A percentile compares a stretch with the other conserved stretches of the same genome.
Evolutionary conservation across 2,113 vertebrate genomes (phyloP).

Genomic region (Meriones unguiculatus): DNA sequence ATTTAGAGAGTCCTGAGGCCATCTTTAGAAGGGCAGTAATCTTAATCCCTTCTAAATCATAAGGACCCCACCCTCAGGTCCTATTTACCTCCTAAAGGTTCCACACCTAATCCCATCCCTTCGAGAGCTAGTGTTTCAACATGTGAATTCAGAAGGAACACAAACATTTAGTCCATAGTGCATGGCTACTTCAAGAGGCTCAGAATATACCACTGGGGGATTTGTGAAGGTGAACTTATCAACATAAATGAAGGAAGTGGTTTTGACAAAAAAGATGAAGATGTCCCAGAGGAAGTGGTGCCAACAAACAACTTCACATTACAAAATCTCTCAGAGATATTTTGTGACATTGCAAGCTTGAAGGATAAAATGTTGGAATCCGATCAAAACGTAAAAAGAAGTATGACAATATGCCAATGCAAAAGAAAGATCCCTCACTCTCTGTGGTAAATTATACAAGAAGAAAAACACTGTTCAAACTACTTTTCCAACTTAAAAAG

Average conservation of each 20-base stretch:
- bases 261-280: slow-evolving; percentile 66
- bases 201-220: background rate
- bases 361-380: slow-evolving; percentile 63
- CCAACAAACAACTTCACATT: slow-evolving; percentile 45
- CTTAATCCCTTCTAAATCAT: too few relatives aligned
- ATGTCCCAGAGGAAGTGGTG: slow-evolving; percentile 42
- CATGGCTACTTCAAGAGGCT: background rate
- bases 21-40: background rate
- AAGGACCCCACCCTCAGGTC: background rate
- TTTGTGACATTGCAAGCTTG: slow-evolving; percentile 45
- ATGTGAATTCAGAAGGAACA: too few relatives aligned
- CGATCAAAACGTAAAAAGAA: slow-evolving; percentile 54
- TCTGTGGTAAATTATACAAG: slow-evolving; percentile 22
- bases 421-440: background rate
- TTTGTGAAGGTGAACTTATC: slow-evolving; percentile 55
- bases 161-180: background rate
- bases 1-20: background rate
- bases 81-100: background rate
- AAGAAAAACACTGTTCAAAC: slow-evolving; percentile 46
- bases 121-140: background rate
- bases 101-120: background rate
- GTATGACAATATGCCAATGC: slow-evolving; percentile 39
- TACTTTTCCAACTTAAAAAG: background rate
- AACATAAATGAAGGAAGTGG: slow-evolving; percentile 48
- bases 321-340: slow-evolving; percentile 54